Base-by-base conservation (phyloP, 2,113 vertebrate genomes). In the Takifugu flavidus region DNA sequence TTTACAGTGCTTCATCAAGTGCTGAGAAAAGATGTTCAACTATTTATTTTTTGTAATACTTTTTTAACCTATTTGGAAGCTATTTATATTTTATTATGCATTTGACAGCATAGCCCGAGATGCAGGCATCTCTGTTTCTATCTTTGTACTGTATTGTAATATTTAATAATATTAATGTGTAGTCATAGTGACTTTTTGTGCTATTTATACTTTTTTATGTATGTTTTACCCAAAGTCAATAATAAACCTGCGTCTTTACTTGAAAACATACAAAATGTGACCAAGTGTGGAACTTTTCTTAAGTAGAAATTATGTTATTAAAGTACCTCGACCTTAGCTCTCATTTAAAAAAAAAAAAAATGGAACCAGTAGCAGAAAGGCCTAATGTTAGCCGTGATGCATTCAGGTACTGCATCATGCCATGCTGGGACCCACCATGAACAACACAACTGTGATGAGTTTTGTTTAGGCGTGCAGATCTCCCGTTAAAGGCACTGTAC, bases 131-230 rank as follows among this genome's bases (percentile, higher is more conserved):
- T 71, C 0, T 45, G 44, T 67, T 63, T 65, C 13, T 54, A 67
- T 13, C 14, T n/a, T 28, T 67, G 59, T 62, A 45, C 13, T 58
- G 31, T 72, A 43, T 49, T 59, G 14, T 62, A 74, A 63, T 77
- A 79, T 82, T 86, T 86, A 84, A 75, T 79, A 70, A 62, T 73
- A 75, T 28, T 77, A 72, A 69, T 80, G 70, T 77, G 75, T 75
- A 72, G 58, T 69, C 49, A 73, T 67, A 53, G 7, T 65, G 43
- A 15, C 46, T 51, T 44, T 26, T 60, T n/a, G 25, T 60, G 12
- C 13, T 82, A 86, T 86, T 86, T 86, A 84, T 86, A 66, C 29
- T 74, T 74, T 68, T 75, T 50, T 66, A 20, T 20, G n/a, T 51
- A 74, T 0, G 25, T 72, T 72, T 57, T 63, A n/a, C 13, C 62